These are phyloP conservation scores for Plotosus lineatus DNA, from an alignment of 2,113 vertebrate genomes.

Conservation along the genomic window DNA sequence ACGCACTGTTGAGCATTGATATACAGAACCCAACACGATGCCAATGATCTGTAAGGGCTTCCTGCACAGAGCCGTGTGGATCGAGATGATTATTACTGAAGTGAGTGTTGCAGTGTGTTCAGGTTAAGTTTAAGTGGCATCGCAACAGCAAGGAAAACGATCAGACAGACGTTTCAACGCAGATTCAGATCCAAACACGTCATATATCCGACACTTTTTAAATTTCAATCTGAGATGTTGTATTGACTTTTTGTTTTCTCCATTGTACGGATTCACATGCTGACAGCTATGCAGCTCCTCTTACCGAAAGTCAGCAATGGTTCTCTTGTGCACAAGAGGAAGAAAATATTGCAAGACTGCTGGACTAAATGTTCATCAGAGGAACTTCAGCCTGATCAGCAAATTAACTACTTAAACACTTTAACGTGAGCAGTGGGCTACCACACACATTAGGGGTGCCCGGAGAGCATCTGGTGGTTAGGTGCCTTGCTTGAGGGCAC, in stretches of 20 bases:
- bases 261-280: no score
- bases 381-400: neutral
- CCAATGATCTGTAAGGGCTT: neutral
- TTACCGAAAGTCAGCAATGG: neutral
- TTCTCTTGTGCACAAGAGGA: neutral
- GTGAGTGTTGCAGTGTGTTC: neutral
- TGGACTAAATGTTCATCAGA: neutral
- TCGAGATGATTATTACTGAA: neutral
- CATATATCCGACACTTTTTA: no score
- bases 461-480: no score
- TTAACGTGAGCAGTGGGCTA: no score
- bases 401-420: constrained; percentile 2
- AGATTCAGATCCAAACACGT: neutral
- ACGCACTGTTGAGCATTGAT: neutral
- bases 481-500: no score
- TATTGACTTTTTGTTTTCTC: no score
- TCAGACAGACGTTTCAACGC: neutral
- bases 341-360: neutral
- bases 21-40: neutral
- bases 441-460: no score
- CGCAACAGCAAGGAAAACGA: neutral
- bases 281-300: no score
- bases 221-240: no score
- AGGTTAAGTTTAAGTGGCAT: neutral
- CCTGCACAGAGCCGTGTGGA: neutral